Base-by-base conservation (phyloP, 1,140 invertebrate species). In the Leptestheria dahalacensis region DNA sequence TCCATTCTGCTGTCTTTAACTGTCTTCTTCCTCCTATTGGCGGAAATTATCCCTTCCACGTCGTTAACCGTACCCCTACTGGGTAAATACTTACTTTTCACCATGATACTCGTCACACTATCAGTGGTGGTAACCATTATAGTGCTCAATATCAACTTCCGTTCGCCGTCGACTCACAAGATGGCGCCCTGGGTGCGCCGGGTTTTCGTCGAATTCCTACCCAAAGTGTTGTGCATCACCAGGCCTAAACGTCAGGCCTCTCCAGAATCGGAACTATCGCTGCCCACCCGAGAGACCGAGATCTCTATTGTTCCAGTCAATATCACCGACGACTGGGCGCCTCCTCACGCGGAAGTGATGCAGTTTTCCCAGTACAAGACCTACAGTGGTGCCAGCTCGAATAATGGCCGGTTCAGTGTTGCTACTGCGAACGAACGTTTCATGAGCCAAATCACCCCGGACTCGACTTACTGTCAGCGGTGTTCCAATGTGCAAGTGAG, bases 31-130 rank as follows among this genome's bases (percentile, higher is more conserved):
- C 78, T 99, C 63, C 79, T 99, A 65, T 78, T 99, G 65, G 92
- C 89, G 65, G 93, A 97, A 76, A 96, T 99, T 70, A 98, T 99
- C 72, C 97, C 97, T 59, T 94, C 97, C n/a, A 99, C 96, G 56
- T 98, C 93, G 56, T 76, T 98, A 50, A 95, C 95, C 49, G 92
- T 99, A 59, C 95, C 96, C 46, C 77, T 99, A 53, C 79, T 99
- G 63, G 95, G 95, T 64, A 97, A 97, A 78, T 99, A 99, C 78
- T 80, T 99, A 41, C 80, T 99, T 23, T 99, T 99, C 75, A 99
- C 96, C 48, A 97, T 99, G 93, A 91, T 97, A 69, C 80, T 99
- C 66, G 95, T 99, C 64, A 98, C 95, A 33, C 77, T 97, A 51
- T 98, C 94, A 53, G 95, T 99, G 66, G 85, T 99, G 61, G 89